Evolutionary conservation across 2,888 invertebrate genomes (phyloP).

Genomic region (Acrobasis suavella): DNA sequence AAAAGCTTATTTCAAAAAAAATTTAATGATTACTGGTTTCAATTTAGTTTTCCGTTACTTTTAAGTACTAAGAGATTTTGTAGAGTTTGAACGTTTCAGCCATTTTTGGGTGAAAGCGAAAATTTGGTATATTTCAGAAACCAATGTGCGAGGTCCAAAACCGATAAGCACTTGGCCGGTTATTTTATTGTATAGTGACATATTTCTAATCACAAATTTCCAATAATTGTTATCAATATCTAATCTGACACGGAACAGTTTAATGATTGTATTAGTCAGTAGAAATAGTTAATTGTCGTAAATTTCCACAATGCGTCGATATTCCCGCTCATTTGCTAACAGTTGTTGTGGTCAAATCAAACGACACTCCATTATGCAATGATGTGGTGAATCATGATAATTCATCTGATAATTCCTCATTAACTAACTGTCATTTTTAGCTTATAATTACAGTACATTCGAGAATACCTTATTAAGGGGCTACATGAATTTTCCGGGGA

Average conservation of each 20-base stretch:
- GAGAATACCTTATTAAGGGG: no score
- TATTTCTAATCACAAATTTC: neutral
- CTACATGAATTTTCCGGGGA: no score
- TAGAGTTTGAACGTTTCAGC: no score
- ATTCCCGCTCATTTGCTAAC: constrained; percentile 7
- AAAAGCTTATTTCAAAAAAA: no score
- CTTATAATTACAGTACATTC: neutral
- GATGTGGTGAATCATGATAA: neutral
- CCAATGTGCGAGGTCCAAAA: no score
- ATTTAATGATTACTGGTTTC: no score
- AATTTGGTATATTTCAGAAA: no score
- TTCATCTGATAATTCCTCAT: neutral
- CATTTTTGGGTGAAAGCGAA: no score
- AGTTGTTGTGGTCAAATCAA: neutral
- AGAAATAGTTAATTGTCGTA: constrained; percentile 1
- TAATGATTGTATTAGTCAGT: constrained; percentile 7
- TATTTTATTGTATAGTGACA: neutral
- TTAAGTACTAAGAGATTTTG: no score
- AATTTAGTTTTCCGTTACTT: no score
- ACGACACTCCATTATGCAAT: neutral
- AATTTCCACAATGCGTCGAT: constrained; percentile 16
- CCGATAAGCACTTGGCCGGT: neutral
- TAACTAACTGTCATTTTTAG: neutral
- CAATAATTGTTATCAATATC: constrained; percentile 6
- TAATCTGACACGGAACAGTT: constrained; percentile 3